Base-by-base conservation (phyloP, 2,888 invertebrate genomes). In the Scaeva pyrastri region DNA sequence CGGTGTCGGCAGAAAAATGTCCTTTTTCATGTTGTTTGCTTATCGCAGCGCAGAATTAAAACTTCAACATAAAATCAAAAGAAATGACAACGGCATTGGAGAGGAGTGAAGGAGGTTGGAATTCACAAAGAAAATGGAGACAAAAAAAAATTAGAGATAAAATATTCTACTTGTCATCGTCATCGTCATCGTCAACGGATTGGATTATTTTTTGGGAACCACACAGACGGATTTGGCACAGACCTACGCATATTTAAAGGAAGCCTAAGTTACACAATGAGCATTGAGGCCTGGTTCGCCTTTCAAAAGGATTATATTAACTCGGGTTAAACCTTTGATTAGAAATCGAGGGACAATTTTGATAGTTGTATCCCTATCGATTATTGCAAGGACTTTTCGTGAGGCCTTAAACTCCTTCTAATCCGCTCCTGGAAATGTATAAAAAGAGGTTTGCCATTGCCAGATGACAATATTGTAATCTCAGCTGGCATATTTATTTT, bases 11-110 rank as follows among this genome's bases (percentile, higher is more conserved):
- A n/a, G 23, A 52, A 41, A 45, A 74, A 70, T 68, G 52, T 78
- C 83, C 83, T 70, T 79, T 84, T 84, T 84, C 79, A 52, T 79
- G 79, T 64, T 84, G 79, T 84, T 79, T 84, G 75, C 71, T 79
- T 79, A 79, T 84, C 84, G 79, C 66, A 56, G 71, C 21, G 71
- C 16, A 58, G 84, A 79, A 84, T 84, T 84, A 84, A 84, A 84
- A 79, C 75, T 84, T 84, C 74, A 84, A 75, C 84, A 84, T 56
- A 52, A 66, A 79, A 79, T 79, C 84, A 73, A 73, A 83, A 83
- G 66, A 70, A 68, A 68, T 36, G 45, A 39, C 39, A n/a, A 39
- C 52, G 23, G 3, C 3, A 14, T 10, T 16, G 50, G 23, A 19
- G 14, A 10, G 50, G 23, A 19, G 14, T 19, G 19, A 11, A 10